phyloP scores from a whole-genome alignment of 2,113 vertebrate species.

The Rhineura floridana region DNA sequence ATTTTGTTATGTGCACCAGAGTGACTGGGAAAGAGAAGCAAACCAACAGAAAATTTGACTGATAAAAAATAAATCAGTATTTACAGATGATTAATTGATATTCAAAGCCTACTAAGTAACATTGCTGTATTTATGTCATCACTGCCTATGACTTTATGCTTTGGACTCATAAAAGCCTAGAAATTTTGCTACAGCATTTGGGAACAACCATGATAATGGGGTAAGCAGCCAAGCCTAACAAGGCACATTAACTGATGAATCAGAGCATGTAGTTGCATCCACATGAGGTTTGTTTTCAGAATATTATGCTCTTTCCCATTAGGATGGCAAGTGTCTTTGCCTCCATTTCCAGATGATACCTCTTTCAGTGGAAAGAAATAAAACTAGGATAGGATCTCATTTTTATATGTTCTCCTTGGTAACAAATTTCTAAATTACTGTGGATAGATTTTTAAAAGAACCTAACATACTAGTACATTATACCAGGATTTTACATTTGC shows the following conservation, averaged over 20 bases:
- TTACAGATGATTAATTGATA: constrained; percentile 9
- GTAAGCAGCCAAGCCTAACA: constrained; percentile 37
- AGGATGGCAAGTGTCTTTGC: background rate
- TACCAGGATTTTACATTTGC: background rate
- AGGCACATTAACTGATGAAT: constrained; percentile 35
- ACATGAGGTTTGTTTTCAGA: constrained; percentile 32
- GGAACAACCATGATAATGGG: background rate
- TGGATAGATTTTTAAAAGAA: background rate
- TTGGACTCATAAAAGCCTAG: background rate
- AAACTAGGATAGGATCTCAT: background rate
- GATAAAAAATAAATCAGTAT: background rate
- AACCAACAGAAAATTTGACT: background rate
- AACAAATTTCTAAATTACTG: background rate
- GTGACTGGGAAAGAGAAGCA: constrained; percentile 5
- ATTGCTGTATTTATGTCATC: background rate
- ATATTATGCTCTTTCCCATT: constrained; percentile 36
- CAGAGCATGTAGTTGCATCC: background rate
- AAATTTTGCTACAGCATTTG: background rate
- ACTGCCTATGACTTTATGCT: background rate
- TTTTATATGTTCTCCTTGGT: background rate
- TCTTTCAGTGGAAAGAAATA: constrained; percentile 25
- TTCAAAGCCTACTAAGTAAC: background rate
- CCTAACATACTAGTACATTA: background rate
- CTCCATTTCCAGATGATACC: constrained; percentile 8
- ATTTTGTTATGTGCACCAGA: background rate